phyloP scores from a whole-genome alignment of 2,113 vertebrate species.

The Channa maculata region DNA sequence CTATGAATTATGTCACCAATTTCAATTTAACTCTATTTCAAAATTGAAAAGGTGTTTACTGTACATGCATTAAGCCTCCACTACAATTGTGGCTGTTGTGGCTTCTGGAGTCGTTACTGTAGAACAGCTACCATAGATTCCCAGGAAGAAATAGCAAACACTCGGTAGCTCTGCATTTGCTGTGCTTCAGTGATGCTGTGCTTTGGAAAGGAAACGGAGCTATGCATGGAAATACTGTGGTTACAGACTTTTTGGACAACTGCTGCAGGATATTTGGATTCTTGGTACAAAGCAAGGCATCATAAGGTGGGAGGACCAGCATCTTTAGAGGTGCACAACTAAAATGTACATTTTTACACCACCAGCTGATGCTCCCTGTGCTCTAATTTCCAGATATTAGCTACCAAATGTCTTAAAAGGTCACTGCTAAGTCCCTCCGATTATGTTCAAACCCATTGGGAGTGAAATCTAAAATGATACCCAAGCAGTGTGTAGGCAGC shows the following conservation, averaged over 20 bases:
- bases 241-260: conserved; percentile 19
- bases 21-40: too few species aligned
- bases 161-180: too few species aligned
- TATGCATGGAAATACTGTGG: not conserved
- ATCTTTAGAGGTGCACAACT: not conserved
- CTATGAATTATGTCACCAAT: too few species aligned
- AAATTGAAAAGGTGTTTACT: too few species aligned
- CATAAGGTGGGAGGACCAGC: not conserved
- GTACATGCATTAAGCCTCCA: too few species aligned
- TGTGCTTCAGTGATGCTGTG: not conserved
- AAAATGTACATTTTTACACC: not conserved
- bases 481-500: conserved; percentile 6
- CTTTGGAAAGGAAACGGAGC: not conserved
- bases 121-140: too few species aligned
- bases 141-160: too few species aligned
- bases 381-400: conserved; percentile 26
- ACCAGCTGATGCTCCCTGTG: not conserved
- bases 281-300: not conserved
- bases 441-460: conserved; percentile 15
- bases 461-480: not conserved
- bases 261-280: not conserved
- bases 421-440: conserved; percentile 10
- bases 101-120: too few species aligned
- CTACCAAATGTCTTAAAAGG: conserved; percentile 15
- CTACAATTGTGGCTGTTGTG: too few species aligned